Evolutionary conservation across 2,888 invertebrate species (phyloP).

Genomic region (Torymus tubicola): DNA sequence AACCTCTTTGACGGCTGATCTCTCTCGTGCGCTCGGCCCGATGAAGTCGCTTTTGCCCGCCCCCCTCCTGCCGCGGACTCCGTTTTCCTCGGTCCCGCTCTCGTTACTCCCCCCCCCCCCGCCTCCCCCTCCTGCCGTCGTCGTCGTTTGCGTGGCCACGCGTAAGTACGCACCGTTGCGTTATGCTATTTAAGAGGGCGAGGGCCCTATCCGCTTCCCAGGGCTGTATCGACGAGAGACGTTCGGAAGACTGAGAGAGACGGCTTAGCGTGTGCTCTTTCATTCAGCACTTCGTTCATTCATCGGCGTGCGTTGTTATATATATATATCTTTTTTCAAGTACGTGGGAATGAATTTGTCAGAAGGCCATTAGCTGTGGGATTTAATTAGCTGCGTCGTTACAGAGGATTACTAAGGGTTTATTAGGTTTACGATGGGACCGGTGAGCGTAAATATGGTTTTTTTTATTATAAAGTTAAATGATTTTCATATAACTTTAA

Average conservation of each 20-base stretch:
- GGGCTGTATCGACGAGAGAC: constrained; percentile 16
- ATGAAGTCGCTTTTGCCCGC: constrained; percentile 10
- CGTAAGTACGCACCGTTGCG: constrained; percentile 6
- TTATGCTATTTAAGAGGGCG: constrained; percentile 20
- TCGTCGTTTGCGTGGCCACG: not conserved
- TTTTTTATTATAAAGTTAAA: no score
- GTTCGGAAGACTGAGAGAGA: no score
- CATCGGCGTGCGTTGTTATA: not conserved
- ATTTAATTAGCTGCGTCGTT: no score
- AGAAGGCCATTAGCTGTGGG: not conserved
- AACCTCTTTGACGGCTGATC: constrained; percentile 54
- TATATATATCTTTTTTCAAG: no score
- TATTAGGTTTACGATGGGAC: no score
- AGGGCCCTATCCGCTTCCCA: constrained; percentile 35
- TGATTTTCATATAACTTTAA: no score
- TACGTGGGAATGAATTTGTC: no score
- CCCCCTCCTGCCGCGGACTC: not conserved
- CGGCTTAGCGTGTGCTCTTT: not conserved
- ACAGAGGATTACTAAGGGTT: no score
- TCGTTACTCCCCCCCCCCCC: constrained; percentile 44
- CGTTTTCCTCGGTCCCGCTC: constrained; percentile 35
- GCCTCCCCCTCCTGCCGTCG: not conserved
- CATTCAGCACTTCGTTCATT: constrained; percentile 20
- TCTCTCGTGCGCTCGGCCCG: constrained; percentile 19
- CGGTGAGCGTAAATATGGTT: no score